Conservation (phyloP, 2,888 invertebrate species). For the Calameuta idolon region DNA sequence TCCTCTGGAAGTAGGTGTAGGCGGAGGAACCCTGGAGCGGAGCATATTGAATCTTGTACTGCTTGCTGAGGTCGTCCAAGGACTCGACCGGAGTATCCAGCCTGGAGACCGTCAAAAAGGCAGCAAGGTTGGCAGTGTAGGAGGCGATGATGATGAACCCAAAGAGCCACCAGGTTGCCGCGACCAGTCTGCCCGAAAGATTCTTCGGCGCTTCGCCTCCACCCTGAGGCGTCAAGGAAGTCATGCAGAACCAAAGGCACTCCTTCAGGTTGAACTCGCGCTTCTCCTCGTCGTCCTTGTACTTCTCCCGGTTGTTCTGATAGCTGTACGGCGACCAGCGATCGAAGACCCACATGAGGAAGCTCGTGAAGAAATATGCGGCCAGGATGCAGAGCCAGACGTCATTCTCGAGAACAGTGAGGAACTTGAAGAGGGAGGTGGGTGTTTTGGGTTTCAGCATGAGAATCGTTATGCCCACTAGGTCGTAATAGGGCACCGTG, state of each 20-base stretch:
- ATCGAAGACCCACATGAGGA: slow-evolving; percentile 96
- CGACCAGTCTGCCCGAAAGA: slow-evolving; percentile 92
- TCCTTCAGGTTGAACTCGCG: slow-evolving; percentile 95
- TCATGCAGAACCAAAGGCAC: slow-evolving; percentile 99
- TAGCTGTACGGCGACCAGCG: slow-evolving; percentile 98
- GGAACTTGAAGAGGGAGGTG: slow-evolving; percentile 95
- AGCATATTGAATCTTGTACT: slow-evolving; percentile 96
- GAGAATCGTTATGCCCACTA: slow-evolving; percentile 96
- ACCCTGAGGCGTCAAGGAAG: slow-evolving; percentile 94
- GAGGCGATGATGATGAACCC: slow-evolving; percentile 99
- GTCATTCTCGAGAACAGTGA: slow-evolving; percentile 94
- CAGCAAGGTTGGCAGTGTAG: slow-evolving; percentile 97
- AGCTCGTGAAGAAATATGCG: slow-evolving; percentile 93
- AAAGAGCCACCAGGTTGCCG: slow-evolving; percentile 99
- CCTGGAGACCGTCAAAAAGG: slow-evolving; percentile 94
- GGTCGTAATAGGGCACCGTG: slow-evolving; percentile 97
- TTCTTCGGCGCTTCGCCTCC: slow-evolving; percentile 98
- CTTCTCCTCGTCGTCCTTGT: slow-evolving; percentile 93
- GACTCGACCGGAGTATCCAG: slow-evolving; percentile 94
- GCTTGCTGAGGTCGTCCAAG: slow-evolving; percentile 93
- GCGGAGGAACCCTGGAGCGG: slow-evolving; percentile 89
- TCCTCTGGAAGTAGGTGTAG: slow-evolving; percentile 94
- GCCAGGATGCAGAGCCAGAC: slow-evolving; percentile 97
- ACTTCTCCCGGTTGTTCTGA: slow-evolving; percentile 93
- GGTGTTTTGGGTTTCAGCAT: slow-evolving; percentile 91